These are phyloP conservation scores for Podarcis muralis DNA, from an alignment of 2,113 vertebrate genomes.

Conservation along the genomic window DNA sequence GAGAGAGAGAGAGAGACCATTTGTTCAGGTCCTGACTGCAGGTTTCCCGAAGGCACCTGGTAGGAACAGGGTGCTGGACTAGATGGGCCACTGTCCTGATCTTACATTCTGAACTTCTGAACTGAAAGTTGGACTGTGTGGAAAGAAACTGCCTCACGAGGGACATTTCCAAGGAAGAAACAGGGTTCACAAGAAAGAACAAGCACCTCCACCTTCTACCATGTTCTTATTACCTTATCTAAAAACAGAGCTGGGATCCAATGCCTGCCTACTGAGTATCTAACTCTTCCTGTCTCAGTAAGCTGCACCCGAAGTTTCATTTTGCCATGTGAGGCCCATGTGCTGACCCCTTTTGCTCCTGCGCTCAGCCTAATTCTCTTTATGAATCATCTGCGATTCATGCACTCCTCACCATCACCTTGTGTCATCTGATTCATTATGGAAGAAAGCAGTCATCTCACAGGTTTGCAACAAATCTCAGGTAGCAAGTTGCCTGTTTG, in stretches of 20 bases:
- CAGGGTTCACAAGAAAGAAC: neutral
- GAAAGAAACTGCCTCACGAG: too few relatives aligned
- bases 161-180: neutral
- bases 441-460: neutral
- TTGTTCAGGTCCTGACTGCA: too few relatives aligned
- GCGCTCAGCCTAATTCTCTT: neutral
- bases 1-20: too few relatives aligned
- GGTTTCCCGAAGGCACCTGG: too few relatives aligned
- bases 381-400: neutral
- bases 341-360: neutral
- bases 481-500: neutral
- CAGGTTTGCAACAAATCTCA: neutral
- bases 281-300: neutral
- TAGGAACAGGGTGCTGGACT: too few relatives aligned
- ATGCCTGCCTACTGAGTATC: neutral
- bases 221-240: neutral
- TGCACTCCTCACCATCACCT: neutral
- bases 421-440: slow-evolving; percentile 1
- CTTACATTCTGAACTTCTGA: neutral
- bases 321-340: neutral
- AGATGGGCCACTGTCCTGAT: too few relatives aligned
- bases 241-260: neutral
- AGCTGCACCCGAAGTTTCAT: neutral
- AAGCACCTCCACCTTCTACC: neutral
- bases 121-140: neutral